These are phyloP conservation scores for Thelaira solivaga DNA, from an alignment of 2,888 invertebrate genomes.

Conservation along the genomic window DNA sequence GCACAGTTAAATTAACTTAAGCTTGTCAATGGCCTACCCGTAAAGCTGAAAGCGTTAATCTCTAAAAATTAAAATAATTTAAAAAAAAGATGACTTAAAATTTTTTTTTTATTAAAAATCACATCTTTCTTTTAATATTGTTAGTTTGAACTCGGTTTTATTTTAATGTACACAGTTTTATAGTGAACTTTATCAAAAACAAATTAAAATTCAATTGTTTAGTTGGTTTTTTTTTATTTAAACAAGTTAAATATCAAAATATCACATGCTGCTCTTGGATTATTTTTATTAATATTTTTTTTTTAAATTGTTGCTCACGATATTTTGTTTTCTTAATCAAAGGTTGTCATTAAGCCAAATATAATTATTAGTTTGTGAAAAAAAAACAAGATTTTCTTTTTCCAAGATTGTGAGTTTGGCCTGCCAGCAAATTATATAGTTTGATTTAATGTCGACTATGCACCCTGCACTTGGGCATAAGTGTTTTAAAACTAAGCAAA, in stretches of 20 bases:
- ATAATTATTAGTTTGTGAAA: constrained; percentile 41
- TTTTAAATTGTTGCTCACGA: constrained; percentile 33
- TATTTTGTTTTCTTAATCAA: constrained; percentile 3
- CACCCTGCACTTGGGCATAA: constrained; percentile 9
- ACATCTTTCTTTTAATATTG: too few species aligned
- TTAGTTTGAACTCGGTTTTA: too few species aligned
- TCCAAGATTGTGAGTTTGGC: background rate
- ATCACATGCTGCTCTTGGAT: constrained; percentile 45
- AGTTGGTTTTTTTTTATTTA: background rate
- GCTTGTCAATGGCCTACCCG: too few species aligned
- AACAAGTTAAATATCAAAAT: constrained; percentile 15
- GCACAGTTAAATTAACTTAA: too few species aligned
- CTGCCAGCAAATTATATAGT: background rate
- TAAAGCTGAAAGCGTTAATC: too few species aligned
- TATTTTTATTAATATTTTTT: constrained; percentile 38
- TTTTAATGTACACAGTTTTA: too few species aligned
- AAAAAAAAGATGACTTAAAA: too few species aligned
- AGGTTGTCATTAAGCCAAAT: constrained; percentile 30
- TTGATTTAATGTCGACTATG: background rate
- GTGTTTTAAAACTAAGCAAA: too few species aligned
- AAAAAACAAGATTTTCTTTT: background rate
- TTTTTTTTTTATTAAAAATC: too few species aligned
- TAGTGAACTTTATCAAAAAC: too few species aligned
- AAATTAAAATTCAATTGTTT: constrained; percentile 15
- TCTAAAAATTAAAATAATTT: too few species aligned